Base-by-base conservation (phyloP, 2,888 invertebrate species). In the Eristalis intricaria region DNA sequence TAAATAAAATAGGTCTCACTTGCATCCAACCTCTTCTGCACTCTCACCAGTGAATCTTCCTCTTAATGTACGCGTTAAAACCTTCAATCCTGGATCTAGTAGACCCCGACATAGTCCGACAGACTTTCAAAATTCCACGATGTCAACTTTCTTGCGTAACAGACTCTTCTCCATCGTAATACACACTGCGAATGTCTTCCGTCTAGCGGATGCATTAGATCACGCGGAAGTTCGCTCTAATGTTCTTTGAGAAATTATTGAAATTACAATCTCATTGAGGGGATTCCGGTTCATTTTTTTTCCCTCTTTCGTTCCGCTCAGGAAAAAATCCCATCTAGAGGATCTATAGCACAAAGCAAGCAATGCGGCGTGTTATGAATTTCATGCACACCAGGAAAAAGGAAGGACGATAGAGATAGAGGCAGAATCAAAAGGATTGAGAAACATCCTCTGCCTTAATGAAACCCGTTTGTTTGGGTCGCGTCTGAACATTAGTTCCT, bases 181-280 rank as follows among this genome's bases (percentile, higher is more conserved):
- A 32, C 10, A 4, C 32, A 32, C 32, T 32, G 32, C 32, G 32
- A 32, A 22, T 15, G 19, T 22, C 38, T 15, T n/a, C 76, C 68
- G n/a, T 23, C 26, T n/a, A 65, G 60, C 64, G 40, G 50, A 61
- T 76, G 40, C 50, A 84, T 81, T 81, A 70, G 84, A 84, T 76
- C 66, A 61, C 71, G 68, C 71, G 63, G 64, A 77, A 77, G 76
- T 22, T 50, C 40, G 32, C 15, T 11, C 38, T 75, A 68, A 71
- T 80, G 63, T 76, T 35, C 71, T 71, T 81, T 77, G 70, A 79
- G 43, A 76, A 80, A 81, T 73, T 76, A 85, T 85, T 81, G 81
- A 73, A 71, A 81, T 40, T 77, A 73, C 81, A 81, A 73, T 64
- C 58, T 81, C 76, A 77, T 66, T 69, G 81, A 35, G 43, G 26